Conservation (phyloP, 2,888 invertebrate species). For the Hirtodrosophila histrioides region DNA sequence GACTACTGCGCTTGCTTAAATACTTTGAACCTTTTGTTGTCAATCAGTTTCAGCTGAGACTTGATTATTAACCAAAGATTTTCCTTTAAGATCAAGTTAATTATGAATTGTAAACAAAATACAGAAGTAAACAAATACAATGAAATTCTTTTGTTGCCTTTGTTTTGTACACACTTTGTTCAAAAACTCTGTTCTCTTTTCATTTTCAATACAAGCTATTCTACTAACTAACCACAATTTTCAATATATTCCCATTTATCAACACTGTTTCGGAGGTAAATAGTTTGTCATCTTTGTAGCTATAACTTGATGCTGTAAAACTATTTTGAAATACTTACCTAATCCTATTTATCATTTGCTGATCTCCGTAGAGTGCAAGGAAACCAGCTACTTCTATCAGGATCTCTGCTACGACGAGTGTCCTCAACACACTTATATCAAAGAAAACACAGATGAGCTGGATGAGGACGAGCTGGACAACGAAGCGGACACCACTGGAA, state of each 20-base stretch:
- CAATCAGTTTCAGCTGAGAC: constrained; percentile 40
- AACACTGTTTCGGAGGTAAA: constrained; percentile 52
- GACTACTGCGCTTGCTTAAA: constrained; percentile 59
- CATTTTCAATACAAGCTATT: constrained; percentile 3
- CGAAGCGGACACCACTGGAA: not conserved
- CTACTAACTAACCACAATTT: constrained; percentile 23
- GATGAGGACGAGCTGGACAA: constrained; percentile 7
- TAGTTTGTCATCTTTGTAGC: constrained; percentile 30
- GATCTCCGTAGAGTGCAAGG: constrained; percentile 77
- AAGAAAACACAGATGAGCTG: constrained; percentile 28
- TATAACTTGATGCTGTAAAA: constrained; percentile 1
- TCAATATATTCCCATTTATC: constrained; percentile 31
- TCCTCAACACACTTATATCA: constrained; percentile 76
- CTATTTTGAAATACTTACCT: not conserved
- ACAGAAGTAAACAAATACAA: constrained; percentile 13
- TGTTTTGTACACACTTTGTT: constrained; percentile 33
- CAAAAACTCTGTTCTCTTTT: constrained; percentile 8
- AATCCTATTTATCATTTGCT: not conserved
- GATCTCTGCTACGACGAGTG: constrained; percentile 82
- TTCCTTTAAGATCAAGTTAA: constrained; percentile 7
- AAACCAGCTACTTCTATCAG: constrained; percentile 76
- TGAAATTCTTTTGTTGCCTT: constrained; percentile 38
- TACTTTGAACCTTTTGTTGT: constrained; percentile 50
- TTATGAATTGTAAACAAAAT: constrained; percentile 1
- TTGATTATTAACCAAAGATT: constrained; percentile 28